These are phyloP conservation scores for Sardinella longiceps DNA, from an alignment of 2,797 vertebrate species.

Conservation along the genomic window DNA sequence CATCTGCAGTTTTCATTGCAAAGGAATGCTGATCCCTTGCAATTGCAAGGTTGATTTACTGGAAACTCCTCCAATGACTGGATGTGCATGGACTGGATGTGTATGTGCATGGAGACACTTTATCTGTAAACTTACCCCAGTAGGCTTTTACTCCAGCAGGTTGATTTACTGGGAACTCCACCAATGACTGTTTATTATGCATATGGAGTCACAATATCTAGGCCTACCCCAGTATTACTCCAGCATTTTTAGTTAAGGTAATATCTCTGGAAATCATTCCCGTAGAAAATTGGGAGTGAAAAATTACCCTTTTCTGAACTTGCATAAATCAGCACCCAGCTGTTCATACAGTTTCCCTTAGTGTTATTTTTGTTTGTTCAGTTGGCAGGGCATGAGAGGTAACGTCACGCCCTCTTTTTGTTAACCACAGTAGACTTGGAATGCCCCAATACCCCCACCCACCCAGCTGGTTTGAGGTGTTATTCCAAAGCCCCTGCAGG, in stretches of 20 bases:
- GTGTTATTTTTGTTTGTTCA: background rate
- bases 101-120: no score
- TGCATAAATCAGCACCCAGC: slow-evolving; percentile 8
- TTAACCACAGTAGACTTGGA: background rate
- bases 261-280: no score
- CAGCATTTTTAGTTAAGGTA: background rate
- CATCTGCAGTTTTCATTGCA: background rate
- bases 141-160: no score
- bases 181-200: background rate
- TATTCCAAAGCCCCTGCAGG: slow-evolving; percentile 35
- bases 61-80: background rate
- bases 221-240: background rate
- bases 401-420: background rate
- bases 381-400: background rate
- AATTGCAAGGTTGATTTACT: background rate
- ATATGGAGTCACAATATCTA: background rate
- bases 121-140: no score
- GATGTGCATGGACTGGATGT: no score
- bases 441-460: background rate
- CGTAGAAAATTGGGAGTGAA: background rate
- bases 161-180: no score
- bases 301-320: slow-evolving; percentile 6
- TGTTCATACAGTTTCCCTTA: slow-evolving; percentile 42
- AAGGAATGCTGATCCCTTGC: background rate
- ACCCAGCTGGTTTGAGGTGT: slow-evolving; percentile 19